phyloP scores from a whole-genome alignment of 2,888 invertebrate genomes.

The Atrina japonica region DNA sequence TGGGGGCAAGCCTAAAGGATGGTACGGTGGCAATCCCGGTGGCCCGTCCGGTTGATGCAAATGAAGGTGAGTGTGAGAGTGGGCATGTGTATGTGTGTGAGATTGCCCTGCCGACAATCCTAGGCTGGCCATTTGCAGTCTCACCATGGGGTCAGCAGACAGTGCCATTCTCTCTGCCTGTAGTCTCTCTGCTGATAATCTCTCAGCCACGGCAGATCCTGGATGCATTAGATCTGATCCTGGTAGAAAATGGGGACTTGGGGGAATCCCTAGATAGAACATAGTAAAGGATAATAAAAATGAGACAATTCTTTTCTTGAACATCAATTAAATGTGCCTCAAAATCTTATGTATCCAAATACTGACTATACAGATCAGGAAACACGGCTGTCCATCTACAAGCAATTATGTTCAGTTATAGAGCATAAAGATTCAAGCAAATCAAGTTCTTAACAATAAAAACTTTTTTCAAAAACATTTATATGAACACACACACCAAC shows the following conservation, averaged over 20 bases:
- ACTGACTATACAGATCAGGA: too few relatives aligned
- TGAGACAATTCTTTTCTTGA: too few relatives aligned
- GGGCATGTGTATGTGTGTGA: constrained; percentile 96
- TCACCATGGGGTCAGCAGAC: constrained; percentile 93
- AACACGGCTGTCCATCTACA: too few relatives aligned
- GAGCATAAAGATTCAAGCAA: too few relatives aligned
- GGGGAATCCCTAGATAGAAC: constrained; percentile 54
- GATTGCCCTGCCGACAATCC: constrained; percentile 57
- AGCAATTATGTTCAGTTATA: too few relatives aligned
- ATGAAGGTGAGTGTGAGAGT: constrained; percentile 93
- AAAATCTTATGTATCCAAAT: too few relatives aligned
- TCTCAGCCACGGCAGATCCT: constrained; percentile 57
- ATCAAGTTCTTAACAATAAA: too few relatives aligned
- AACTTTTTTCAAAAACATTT: too few relatives aligned
- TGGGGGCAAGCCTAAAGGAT: constrained; percentile 43
- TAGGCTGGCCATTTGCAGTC: constrained; percentile 93
- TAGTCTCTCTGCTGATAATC: constrained; percentile 85
- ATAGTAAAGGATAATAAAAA: too few relatives aligned
- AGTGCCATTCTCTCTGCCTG: constrained; percentile 83
- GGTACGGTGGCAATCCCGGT: constrained; percentile 42
- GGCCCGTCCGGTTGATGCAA: constrained; percentile 81
- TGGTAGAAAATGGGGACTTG: constrained; percentile 48
- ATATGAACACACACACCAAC: too few relatives aligned
- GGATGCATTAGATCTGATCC: constrained; percentile 51
- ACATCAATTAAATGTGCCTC: too few relatives aligned